A percentile compares a stretch with the other conserved stretches of the same genome.
Evolutionary conservation across 2,113 vertebrate species (phyloP).

Genomic region (Gasterosteus nipponicus): DNA sequence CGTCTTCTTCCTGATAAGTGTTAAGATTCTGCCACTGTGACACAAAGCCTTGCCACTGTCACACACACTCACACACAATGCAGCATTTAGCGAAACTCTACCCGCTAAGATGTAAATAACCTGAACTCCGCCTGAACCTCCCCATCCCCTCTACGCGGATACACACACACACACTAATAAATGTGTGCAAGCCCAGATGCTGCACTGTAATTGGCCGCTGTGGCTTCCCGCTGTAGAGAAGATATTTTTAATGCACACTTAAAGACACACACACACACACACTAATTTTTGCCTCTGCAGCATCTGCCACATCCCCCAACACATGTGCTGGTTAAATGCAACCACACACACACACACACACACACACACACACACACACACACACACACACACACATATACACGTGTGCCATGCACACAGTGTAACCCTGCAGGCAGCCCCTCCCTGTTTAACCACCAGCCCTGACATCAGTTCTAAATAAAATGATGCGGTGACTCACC

Average conservation of each 20-base stretch:
- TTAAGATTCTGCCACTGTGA: slow-evolving; percentile 66
- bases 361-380: slow-evolving; percentile 18
- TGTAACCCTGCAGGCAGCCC: slow-evolving; percentile 50
- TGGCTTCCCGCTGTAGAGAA: slow-evolving; percentile 79
- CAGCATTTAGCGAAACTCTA: slow-evolving; percentile 57
- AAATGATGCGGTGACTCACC: slow-evolving; percentile 56
- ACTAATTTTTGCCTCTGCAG: slow-evolving; percentile 66
- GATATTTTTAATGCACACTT: slow-evolving; percentile 78
- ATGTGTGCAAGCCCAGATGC: slow-evolving; percentile 79
- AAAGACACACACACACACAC: slow-evolving; percentile 56
- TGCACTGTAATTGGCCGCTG: slow-evolving; percentile 80
- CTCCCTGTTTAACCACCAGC: slow-evolving; percentile 69
- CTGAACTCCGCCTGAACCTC: slow-evolving; percentile 75
- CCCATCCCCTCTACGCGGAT: slow-evolving; percentile 16
- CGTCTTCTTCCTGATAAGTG: slow-evolving; percentile 50
- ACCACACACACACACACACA: slow-evolving; percentile 13
- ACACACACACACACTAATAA: slow-evolving; percentile 59
- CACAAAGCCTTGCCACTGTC: slow-evolving; percentile 51
- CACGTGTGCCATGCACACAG: slow-evolving; percentile 6
- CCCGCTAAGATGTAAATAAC: slow-evolving; percentile 71
- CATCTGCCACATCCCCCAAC: slow-evolving; percentile 74
- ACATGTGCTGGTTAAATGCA: slow-evolving; percentile 57
- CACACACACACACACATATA: slow-evolving; percentile 19
- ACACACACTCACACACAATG: slow-evolving; percentile 48
- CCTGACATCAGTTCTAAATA: slow-evolving; percentile 72